Conservation (phyloP, 2,113 vertebrate species). For the Dasyurus viverrinus region DNA sequence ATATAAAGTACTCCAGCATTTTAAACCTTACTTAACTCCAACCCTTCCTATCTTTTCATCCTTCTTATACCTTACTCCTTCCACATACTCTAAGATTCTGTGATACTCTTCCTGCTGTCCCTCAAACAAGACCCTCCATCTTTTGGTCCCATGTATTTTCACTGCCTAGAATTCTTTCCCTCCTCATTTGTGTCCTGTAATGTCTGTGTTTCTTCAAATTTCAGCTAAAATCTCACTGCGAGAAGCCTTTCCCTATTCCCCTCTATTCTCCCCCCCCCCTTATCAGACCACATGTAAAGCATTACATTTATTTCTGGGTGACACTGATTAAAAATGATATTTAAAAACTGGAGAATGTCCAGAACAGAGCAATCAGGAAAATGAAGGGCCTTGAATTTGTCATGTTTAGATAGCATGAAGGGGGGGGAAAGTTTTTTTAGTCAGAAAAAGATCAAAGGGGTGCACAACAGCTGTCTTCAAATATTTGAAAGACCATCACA, state of each 20-base stretch:
- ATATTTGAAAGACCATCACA: not conserved
- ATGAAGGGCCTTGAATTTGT: not conserved
- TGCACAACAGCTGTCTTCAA: not conserved
- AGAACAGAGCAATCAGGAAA: not conserved
- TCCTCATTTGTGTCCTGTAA: not conserved
- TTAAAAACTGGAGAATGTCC: not conserved
- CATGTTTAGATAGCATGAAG: not conserved
- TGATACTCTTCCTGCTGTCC: not conserved
- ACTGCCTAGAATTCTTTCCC: not conserved
- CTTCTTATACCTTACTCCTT: not conserved
- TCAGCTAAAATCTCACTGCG: not conserved
- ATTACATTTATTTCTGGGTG: not conserved
- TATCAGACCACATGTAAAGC: not conserved
- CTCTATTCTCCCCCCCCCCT: not conserved
- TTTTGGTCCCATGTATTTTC: not conserved
- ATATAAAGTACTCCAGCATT: not conserved
- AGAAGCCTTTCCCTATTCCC: not conserved
- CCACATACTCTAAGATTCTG: not conserved
- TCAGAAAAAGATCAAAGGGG: not conserved
- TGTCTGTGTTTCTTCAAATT: not conserved
- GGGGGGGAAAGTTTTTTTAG: not conserved
- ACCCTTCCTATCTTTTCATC: not conserved
- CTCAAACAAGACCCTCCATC: not conserved
- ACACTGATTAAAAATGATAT: not conserved
- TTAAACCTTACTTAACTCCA: not conserved